Base-by-base conservation (phyloP, 2,888 invertebrate species). In the Hemicrepidius hirtus region DNA sequence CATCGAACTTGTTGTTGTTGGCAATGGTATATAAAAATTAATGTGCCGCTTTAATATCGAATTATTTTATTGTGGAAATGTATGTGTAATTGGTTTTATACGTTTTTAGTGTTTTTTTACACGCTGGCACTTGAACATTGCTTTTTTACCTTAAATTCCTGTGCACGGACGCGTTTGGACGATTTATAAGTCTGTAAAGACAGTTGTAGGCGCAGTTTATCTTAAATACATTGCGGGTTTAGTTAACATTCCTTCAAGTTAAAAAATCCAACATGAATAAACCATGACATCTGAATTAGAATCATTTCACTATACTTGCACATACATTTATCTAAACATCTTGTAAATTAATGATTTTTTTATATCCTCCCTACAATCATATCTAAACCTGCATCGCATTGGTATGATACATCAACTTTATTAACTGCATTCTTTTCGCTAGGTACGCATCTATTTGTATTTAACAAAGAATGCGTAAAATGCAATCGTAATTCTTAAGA, bases 61-160 rank as follows among this genome's bases (percentile, higher is more conserved):
- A 68, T 68, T 60, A 68, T 69, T 69, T 69, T 69, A 69, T 68
- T 69, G 68, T 69, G 68, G 21, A 63, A 69, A 69, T 69, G 21
- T 69, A 69, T 55, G 68, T 69, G 68, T 69, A 60, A 69, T 69
- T 69, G 68, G 49, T 69, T 49, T 62, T 62, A 53, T 60, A 50
- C 63, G 55, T 62, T 63, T 69, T 60, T 49, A 55, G 44, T 37
- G 41, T 35, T 46, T 53, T 66, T 66, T 66, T 37, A 21, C 63
- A 1, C 37, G n/a, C 28, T 62, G 41, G 62, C 24, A 46, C 62
- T 62, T 46, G 28, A 46, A 24, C 28, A 44, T 44, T 16, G 62
- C 21, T 20, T 28, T 62, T 62, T 62, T 62, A 7, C 3, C 24
- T 3, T 9, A 46, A 18, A 46, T 46, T 46, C 46, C 13, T n/a